A percentile compares a stretch with the other conserved stretches of the same genome.
Evolutionary conservation across 2,888 invertebrate genomes (phyloP).

Genomic region (Cataglyphis rosenhaueri): DNA sequence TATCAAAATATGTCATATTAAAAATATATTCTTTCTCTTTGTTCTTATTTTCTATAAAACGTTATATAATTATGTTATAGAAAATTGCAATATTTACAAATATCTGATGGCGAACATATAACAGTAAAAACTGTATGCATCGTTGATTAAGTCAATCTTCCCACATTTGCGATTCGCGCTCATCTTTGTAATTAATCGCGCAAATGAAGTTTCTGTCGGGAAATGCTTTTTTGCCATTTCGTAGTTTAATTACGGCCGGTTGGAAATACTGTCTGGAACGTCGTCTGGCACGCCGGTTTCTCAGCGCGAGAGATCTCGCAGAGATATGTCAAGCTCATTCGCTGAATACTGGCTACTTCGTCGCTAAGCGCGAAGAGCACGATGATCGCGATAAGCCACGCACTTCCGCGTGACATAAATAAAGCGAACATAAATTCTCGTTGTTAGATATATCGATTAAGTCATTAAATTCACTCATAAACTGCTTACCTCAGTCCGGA

Average conservation of each 20-base stretch:
- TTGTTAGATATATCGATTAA: slow-evolving; percentile 13
- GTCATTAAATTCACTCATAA: slow-evolving; percentile 19
- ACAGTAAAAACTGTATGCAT: background rate
- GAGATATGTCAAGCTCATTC: slow-evolving; percentile 43
- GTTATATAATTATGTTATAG: background rate
- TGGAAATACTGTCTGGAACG: slow-evolving; percentile 31
- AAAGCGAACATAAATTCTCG: background rate
- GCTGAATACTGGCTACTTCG: slow-evolving; percentile 10
- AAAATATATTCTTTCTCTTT: background rate
- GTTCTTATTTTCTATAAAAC: background rate
- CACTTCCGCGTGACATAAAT: slow-evolving; percentile 19
- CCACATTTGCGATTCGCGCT: slow-evolving; percentile 12
- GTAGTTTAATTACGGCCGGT: slow-evolving; percentile 35
- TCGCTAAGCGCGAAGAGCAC: slow-evolving; percentile 7
- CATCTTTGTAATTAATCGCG: slow-evolving; percentile 18
- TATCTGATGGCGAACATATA: background rate
- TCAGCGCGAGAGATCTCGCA: slow-evolving; percentile 41
- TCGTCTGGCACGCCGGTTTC: slow-evolving; percentile 24
- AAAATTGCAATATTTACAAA: background rate
- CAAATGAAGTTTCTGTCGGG: slow-evolving; percentile 7
- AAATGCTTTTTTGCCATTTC: slow-evolving; percentile 18
- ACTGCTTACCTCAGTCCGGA: background rate
- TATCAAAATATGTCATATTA: background rate
- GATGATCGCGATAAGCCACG: slow-evolving; percentile 35
- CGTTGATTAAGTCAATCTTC: background rate